Percentiles rank a stretch among this genome's conserved stretches.
These are phyloP conservation scores for Molossus molossus DNA, from an alignment of 2,797 vertebrate genomes.

Conservation along the genomic window DNA sequence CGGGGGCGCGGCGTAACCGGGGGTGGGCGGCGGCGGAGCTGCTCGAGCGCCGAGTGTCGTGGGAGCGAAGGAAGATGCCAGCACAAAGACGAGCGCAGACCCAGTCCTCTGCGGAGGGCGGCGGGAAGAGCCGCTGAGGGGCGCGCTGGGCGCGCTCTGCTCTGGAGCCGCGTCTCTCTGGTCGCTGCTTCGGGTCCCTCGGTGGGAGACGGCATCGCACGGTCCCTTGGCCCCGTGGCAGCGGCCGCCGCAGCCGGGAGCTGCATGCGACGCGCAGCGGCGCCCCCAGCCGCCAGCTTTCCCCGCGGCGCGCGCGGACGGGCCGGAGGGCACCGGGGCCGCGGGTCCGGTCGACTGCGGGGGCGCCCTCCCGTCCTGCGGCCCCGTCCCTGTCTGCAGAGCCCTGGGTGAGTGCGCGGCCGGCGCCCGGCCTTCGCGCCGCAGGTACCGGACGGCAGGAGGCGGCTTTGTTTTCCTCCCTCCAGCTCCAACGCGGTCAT, in stretches of 20 bases:
- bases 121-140: neutral
- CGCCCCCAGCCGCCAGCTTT: conserved; percentile 72
- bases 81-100: conserved; percentile 64
- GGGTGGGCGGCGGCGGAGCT: conserved; percentile 75
- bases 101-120: neutral
- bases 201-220: neutral
- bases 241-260: conserved; percentile 60
- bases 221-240: neutral
- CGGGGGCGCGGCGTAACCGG: conserved; percentile 68
- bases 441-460: conserved; percentile 4
- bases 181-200: neutral
- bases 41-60: neutral
- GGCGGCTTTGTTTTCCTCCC: conserved; percentile 78
- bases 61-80: conserved; percentile 52
- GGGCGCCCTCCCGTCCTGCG: conserved; percentile 20
- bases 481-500: conserved; percentile 63
- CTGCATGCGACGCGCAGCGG: conserved; percentile 80
- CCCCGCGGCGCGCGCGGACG: conserved; percentile 49
- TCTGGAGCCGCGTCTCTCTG: neutral
- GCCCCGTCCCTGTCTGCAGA: neutral
- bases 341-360: conserved; percentile 1
- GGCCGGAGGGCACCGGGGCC: conserved; percentile 59
- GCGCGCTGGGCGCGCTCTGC: neutral
- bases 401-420: conserved; percentile 79
- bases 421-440: neutral